Evolutionary conservation across 2,888 invertebrate species (phyloP).

Genomic region (Tinea pellionella): DNA sequence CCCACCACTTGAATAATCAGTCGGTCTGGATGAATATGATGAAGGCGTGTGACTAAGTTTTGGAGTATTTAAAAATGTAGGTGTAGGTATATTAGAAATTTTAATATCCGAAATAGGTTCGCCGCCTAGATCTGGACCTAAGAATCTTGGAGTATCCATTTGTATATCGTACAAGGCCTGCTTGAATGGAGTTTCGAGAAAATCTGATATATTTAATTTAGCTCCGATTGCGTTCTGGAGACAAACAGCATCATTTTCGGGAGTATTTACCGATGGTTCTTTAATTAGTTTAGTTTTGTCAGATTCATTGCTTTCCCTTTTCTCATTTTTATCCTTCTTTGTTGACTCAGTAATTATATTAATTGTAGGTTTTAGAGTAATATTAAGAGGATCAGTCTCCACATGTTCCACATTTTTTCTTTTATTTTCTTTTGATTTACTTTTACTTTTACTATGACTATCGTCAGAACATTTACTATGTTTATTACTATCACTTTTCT

Average conservation of each 20-base stretch:
- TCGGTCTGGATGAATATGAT: constrained; percentile 56
- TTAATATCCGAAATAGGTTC: constrained; percentile 67
- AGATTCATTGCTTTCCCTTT: constrained; percentile 30
- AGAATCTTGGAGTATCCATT: constrained; percentile 68
- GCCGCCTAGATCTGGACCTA: constrained; percentile 50
- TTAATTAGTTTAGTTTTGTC: background rate
- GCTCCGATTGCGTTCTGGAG: constrained; percentile 53
- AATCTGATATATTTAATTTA: constrained; percentile 54
- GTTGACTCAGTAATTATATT: constrained; percentile 32
- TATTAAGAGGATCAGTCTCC: constrained; percentile 15
- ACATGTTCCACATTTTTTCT: constrained; percentile 6
- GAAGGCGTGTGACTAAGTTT: constrained; percentile 46
- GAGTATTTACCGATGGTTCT: constrained; percentile 32
- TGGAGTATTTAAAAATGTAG: constrained; percentile 61
- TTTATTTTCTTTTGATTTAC: background rate
- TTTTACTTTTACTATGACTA: constrained; percentile 14
- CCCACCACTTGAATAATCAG: constrained; percentile 72
- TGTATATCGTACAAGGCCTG: constrained; percentile 53
- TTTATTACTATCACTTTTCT: background rate
- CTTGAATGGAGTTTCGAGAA: constrained; percentile 72
- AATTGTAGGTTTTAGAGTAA: constrained; percentile 38
- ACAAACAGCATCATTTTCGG: constrained; percentile 48
- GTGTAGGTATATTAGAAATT: constrained; percentile 67
- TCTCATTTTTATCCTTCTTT: constrained; percentile 25
- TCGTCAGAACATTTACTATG: background rate